Evolutionary conservation across 2,888 invertebrate genomes (phyloP).

Genomic region (Drosophila setosimentum): DNA sequence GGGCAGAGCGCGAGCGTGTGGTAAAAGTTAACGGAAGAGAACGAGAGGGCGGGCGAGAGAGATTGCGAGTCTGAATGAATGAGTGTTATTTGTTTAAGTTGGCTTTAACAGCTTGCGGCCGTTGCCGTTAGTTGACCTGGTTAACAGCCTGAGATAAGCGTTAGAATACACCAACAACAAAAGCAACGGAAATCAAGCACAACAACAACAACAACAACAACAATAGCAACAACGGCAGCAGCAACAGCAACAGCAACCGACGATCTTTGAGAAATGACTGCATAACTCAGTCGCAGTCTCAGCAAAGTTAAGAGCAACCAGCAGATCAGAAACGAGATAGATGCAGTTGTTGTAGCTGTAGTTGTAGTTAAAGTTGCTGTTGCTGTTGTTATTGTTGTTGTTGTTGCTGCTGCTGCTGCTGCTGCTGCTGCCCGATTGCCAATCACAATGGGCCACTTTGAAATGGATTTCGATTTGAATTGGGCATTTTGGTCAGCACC

Average conservation of each 20-base stretch:
- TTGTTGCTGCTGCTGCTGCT: slow-evolving; percentile 25
- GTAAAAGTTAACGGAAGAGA: slow-evolving; percentile 10
- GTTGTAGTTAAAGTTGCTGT: slow-evolving; percentile 14
- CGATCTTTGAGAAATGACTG: slow-evolving; percentile 67
- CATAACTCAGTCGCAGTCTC: slow-evolving; percentile 52
- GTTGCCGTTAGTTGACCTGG: slow-evolving; percentile 80
- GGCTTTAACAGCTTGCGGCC: slow-evolving; percentile 79
- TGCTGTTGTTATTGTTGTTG: slow-evolving; percentile 15
- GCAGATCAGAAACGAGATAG: slow-evolving; percentile 47
- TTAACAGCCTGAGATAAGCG: slow-evolving; percentile 67
- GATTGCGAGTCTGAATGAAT: slow-evolving; percentile 58
- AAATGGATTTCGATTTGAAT: slow-evolving; percentile 56
- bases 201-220: slow-evolving; percentile 23
- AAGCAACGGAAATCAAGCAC: slow-evolving; percentile 54
- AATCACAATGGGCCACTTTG: slow-evolving; percentile 54
- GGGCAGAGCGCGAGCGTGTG: slow-evolving; percentile 10
- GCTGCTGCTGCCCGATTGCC: slow-evolving; percentile 28
- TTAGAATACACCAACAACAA: slow-evolving; percentile 59
- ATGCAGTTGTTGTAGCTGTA: slow-evolving; percentile 32
- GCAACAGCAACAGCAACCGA: slow-evolving; percentile 32
- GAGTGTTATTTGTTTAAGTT: slow-evolving; percentile 77
- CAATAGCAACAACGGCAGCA: slow-evolving; percentile 14
- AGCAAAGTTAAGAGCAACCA: slow-evolving; percentile 43
- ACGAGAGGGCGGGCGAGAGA: slow-evolving; percentile 8
- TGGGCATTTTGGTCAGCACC: slow-evolving; percentile 41